Percentiles rank a stretch among this genome's conserved stretches.
phyloP scores from a whole-genome alignment of 2,113 vertebrate genomes.

The Thamnaconus septentrionalis region DNA sequence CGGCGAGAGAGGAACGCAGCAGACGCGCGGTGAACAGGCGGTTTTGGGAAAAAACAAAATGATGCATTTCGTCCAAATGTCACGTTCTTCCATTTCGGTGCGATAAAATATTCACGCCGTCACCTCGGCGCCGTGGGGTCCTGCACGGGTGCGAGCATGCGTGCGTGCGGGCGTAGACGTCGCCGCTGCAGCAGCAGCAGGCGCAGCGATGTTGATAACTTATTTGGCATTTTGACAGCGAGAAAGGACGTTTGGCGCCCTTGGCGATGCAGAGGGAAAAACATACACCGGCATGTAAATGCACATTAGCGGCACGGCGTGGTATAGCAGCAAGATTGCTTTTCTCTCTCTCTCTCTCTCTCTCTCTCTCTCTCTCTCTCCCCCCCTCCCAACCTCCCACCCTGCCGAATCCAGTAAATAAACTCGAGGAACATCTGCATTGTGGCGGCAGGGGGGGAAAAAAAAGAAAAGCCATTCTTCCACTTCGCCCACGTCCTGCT shows the following conservation, averaged over 20 bases:
- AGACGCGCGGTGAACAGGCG: too few species aligned
- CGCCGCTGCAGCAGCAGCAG: conserved; percentile 51
- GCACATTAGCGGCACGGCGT: conserved; percentile 9
- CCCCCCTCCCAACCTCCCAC: too few species aligned
- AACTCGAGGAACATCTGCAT: conserved; percentile 10
- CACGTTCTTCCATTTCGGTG: conserved; percentile 13
- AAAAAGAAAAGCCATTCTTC: conserved; percentile 1
- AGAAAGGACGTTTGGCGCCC: conserved; percentile 64
- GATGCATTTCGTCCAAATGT: conserved; percentile 23
- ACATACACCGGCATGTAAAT: conserved; percentile 31
- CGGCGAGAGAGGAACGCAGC: conserved; percentile 41
- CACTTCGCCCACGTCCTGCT: conserved; percentile 8
- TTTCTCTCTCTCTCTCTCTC: too few species aligned
- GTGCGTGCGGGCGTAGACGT: conserved; percentile 39
- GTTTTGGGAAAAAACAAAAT: conserved; percentile 1
- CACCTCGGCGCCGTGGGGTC: too few species aligned
- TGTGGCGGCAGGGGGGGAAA: neutral
- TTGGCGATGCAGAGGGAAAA: conserved; percentile 29
- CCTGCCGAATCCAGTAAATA: neutral
- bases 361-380: too few species aligned
- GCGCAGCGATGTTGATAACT: conserved; percentile 54
- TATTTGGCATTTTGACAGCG: conserved; percentile 65
- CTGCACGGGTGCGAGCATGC: neutral
- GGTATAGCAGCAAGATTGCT: neutral
- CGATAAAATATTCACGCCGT: conserved; percentile 23